Conservation (phyloP, 1,140 invertebrate genomes). For the Potamilus streckersoni region DNA sequence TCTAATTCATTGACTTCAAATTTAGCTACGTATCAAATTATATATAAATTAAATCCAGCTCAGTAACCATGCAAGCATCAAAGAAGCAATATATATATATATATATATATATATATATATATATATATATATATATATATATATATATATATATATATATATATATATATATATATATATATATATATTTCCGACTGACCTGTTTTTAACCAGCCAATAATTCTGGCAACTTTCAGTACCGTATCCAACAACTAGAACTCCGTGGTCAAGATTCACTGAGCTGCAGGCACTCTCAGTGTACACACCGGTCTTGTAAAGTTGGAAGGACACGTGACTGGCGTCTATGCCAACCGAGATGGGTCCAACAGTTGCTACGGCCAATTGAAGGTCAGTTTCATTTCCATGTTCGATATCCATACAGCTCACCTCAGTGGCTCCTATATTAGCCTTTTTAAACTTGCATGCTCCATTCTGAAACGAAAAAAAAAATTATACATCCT, state of each 20-base stretch:
- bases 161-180: no score
- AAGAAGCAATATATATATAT: no score
- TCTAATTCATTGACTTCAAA: no score
- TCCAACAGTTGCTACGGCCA: constrained; percentile 66
- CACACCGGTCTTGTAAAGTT: constrained; percentile 55
- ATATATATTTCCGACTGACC: background rate
- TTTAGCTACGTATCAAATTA: no score
- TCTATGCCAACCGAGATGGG: constrained; percentile 70
- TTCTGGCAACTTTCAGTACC: constrained; percentile 68
- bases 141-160: no score
- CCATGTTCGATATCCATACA: constrained; percentile 52
- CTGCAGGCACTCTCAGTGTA: constrained; percentile 36
- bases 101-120: no score
- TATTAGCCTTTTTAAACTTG: constrained; percentile 58
- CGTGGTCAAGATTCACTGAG: constrained; percentile 78
- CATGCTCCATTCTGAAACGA: constrained; percentile 70
- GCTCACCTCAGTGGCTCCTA: constrained; percentile 49
- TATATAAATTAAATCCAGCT: no score
- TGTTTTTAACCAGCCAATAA: constrained; percentile 43
- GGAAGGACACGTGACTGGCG: constrained; percentile 59
- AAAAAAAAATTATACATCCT: no score
- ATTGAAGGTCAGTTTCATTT: constrained; percentile 56
- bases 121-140: no score
- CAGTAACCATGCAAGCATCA: no score
- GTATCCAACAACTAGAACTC: constrained; percentile 85